Evolutionary conservation across 2,888 invertebrate genomes (phyloP).

Genomic region (Acrobasis repandana): DNA sequence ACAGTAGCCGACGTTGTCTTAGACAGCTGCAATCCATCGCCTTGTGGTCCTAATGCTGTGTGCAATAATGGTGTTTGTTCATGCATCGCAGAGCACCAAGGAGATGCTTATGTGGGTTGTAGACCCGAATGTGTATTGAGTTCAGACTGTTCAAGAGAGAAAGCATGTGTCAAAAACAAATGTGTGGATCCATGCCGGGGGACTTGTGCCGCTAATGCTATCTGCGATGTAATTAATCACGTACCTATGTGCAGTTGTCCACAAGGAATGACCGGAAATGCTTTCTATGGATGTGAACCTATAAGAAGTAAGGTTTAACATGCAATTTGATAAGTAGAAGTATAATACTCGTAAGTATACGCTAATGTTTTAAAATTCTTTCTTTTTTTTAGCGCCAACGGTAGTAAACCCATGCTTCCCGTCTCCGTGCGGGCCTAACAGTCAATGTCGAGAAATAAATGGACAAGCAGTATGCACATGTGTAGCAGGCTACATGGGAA

Average conservation of each 20-base stretch:
- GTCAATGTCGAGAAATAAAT: conserved; percentile 86
- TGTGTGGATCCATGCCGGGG: conserved; percentile 87
- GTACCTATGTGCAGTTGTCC: conserved; percentile 88
- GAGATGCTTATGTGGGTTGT: conserved; percentile 87
- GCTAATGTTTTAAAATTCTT: background rate
- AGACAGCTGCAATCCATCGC: conserved; percentile 84
- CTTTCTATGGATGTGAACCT: conserved; percentile 84
- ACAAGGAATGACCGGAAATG: conserved; percentile 86
- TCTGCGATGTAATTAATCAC: conserved; percentile 88
- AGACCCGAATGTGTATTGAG: conserved; percentile 88
- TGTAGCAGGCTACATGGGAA: conserved; percentile 85
- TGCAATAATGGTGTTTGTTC: conserved; percentile 83
- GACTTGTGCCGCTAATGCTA: conserved; percentile 87
- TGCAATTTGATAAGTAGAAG: too few relatives aligned
- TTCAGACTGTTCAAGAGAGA: conserved; percentile 85
- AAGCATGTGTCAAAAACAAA: conserved; percentile 86
- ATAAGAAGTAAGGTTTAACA: conserved; percentile 60
- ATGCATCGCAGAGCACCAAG: conserved; percentile 84
- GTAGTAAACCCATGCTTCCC: conserved; percentile 86
- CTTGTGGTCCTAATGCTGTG: conserved; percentile 85
- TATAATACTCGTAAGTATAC: too few relatives aligned
- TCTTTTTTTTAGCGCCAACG: conserved; percentile 56
- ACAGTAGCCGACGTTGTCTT: conserved; percentile 51
- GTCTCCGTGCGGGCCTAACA: conserved; percentile 90
- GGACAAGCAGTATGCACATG: conserved; percentile 90